Conservation (phyloP, 1,140 invertebrate genomes). For the Drosophila persimilis region DNA sequence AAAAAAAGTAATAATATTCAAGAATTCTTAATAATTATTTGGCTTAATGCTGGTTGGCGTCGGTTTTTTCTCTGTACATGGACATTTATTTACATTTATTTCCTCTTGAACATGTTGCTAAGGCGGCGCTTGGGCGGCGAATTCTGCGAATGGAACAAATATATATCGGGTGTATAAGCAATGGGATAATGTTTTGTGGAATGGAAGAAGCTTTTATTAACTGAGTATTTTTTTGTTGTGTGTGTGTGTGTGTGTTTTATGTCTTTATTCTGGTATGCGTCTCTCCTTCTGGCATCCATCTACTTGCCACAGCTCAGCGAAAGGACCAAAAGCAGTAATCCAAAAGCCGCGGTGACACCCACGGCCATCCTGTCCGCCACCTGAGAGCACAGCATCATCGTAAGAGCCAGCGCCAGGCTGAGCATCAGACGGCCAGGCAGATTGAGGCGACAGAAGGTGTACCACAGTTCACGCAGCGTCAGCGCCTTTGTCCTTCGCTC, state of each 20-base stretch:
- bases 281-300: background rate
- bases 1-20: too few relatives aligned
- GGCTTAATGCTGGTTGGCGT: too few relatives aligned
- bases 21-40: too few relatives aligned
- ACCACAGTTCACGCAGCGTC: background rate
- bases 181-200: background rate
- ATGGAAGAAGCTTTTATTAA: background rate
- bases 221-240: background rate
- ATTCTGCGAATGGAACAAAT: conserved; percentile 66
- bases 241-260: background rate
- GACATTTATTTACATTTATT: conserved; percentile 33
- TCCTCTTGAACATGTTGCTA: conserved; percentile 79
- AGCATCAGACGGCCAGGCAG: background rate
- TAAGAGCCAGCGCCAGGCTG: background rate
- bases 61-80: too few relatives aligned
- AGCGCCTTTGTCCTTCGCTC: background rate
- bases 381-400: conserved; percentile 2
- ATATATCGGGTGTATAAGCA: conserved; percentile 10
- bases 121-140: conserved; percentile 77
- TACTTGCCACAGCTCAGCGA: background rate
- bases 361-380: background rate
- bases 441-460: conserved; percentile 2
- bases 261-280: background rate
- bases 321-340: background rate
- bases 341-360: background rate